phyloP scores from a whole-genome alignment of 2,888 invertebrate genomes.

The Baccha elongata region DNA sequence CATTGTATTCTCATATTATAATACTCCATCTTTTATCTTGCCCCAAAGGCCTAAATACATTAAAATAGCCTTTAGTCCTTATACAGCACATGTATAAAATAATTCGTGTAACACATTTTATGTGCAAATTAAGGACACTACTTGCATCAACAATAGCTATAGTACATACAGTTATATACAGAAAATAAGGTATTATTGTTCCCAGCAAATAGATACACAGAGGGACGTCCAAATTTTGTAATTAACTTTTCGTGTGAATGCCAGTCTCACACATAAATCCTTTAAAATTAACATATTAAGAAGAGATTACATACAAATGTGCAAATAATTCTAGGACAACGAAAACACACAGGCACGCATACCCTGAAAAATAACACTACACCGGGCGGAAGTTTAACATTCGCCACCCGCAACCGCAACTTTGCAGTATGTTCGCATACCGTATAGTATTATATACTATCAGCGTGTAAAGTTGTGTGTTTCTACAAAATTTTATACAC shows the following conservation, averaged over 20 bases:
- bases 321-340: constrained; percentile 73
- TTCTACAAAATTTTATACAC: constrained; percentile 53
- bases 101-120: neutral
- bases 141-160: constrained; percentile 48
- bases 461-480: constrained; percentile 3
- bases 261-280: constrained; percentile 75
- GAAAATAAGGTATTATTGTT: constrained; percentile 39
- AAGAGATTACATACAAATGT: constrained; percentile 75
- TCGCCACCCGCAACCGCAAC: constrained; percentile 23
- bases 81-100: constrained; percentile 7
- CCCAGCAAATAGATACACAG: constrained; percentile 6
- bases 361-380: constrained; percentile 24
- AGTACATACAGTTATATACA: neutral
- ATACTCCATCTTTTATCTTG: constrained; percentile 41
- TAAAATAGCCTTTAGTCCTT: constrained; percentile 28
- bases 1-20: constrained; percentile 23
- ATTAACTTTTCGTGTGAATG: constrained; percentile 74
- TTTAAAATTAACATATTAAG: constrained; percentile 77
- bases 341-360: constrained; percentile 43
- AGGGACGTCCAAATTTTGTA: constrained; percentile 61
- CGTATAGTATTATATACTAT: neutral
- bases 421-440: constrained; percentile 48
- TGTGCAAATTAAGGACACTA: constrained; percentile 58
- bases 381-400: neutral
- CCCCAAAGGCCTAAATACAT: constrained; percentile 39